phyloP scores from a whole-genome alignment of 2,113 vertebrate species.

The Synchiropus splendidus region DNA sequence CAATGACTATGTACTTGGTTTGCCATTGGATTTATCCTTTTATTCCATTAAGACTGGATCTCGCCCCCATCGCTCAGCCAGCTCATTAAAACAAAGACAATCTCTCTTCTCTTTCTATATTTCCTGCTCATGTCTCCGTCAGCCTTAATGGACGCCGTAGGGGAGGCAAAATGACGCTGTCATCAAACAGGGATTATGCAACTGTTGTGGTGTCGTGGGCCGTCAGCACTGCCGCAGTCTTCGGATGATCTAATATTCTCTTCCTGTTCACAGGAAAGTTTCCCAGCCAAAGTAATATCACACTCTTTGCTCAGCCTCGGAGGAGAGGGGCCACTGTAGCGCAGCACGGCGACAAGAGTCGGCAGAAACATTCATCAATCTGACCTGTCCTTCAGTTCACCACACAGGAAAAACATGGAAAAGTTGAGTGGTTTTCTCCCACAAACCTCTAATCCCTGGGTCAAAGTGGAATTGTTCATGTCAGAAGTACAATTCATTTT shows the following conservation, averaged over 20 bases:
- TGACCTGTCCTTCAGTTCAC: no score
- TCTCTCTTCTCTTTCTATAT: not conserved
- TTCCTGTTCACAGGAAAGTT: constrained; percentile 1
- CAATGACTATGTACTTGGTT: constrained; percentile 44
- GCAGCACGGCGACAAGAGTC: no score
- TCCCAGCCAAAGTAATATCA: no score
- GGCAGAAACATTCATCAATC: no score
- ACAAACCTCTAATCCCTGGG: no score
- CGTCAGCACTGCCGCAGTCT: constrained; percentile 7
- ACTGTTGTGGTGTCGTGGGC: constrained; percentile 2
- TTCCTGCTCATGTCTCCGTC: constrained; percentile 3
- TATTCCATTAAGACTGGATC: constrained; percentile 33
- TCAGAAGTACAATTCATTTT: no score
- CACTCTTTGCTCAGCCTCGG: no score
- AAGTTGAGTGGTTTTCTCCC: no score
- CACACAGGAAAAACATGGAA: no score
- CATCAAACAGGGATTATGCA: constrained; percentile 35
- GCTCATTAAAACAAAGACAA: constrained; percentile 15
- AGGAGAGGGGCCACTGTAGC: no score
- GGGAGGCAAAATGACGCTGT: constrained; percentile 7
- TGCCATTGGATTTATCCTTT: constrained; percentile 38
- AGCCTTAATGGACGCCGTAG: not conserved
- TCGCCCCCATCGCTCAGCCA: constrained; percentile 18
- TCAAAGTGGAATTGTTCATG: no score
- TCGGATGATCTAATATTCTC: constrained; percentile 6